Percentiles rank a stretch among this genome's conserved stretches.
phyloP scores from a whole-genome alignment of 2,888 invertebrate species.

The Alentia gelatinosa region DNA sequence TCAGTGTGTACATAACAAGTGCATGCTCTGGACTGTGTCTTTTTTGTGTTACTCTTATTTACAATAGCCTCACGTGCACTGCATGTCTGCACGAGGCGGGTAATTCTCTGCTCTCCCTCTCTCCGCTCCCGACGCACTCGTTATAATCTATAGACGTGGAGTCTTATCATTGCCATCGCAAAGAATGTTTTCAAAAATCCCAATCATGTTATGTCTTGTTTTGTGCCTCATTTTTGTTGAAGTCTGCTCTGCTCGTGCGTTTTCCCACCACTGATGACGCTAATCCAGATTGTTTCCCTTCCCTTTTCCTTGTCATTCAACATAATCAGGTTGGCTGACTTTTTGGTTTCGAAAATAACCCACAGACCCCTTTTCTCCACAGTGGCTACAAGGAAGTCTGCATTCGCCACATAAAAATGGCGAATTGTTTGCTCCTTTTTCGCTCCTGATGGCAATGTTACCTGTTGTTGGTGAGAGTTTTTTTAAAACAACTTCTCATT shows the following conservation, averaged over 20 bases:
- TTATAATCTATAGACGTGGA: background rate
- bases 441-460: background rate
- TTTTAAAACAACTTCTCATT: background rate
- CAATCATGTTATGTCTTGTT: background rate
- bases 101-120: background rate
- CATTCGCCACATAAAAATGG: background rate
- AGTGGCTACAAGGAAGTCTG: background rate
- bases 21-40: background rate
- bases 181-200: background rate
- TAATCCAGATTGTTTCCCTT: constrained; percentile 9
- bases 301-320: constrained; percentile 24
- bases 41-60: background rate
- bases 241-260: background rate
- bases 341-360: constrained; percentile 1
- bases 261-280: constrained; percentile 5
- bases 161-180: background rate
- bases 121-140: background rate
- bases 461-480: constrained; percentile 28
- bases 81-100: no score
- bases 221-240: background rate
- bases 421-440: background rate
- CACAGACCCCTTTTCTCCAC: background rate
- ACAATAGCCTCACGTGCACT: background rate
- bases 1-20: constrained; percentile 1
- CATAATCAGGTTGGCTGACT: constrained; percentile 14